Evolutionary conservation across 2,888 invertebrate genomes (phyloP), one percentile per base, ranked within the genome.

Genomic region (Trypoxylon attenuatum): DNA sequence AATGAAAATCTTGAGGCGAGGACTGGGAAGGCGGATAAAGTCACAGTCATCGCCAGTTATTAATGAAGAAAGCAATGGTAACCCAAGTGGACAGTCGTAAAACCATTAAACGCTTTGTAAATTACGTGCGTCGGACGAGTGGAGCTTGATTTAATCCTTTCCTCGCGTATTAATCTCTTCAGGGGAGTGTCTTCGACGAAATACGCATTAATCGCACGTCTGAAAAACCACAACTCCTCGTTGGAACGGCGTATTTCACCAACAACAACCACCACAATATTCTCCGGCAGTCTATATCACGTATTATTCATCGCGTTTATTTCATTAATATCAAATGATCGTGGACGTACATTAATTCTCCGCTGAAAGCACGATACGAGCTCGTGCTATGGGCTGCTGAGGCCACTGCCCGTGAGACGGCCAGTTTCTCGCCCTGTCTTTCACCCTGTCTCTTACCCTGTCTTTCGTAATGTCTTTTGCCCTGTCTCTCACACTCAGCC

Each of bases 71-170:
- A 53, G 68, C 56, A 68, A 70, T 68, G 55, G 55, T 56, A 63
- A 70, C 58, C 63, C 67, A 68, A 68, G 69, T 68, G 69, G 67
- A 60, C 55, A 63, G 50, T 60, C 70, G 70, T 69, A 72, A 73
- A 71, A 70, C 64, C 63, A 67, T 70, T 73, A 73, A 67, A 69
- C 54, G 65, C 55, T 57, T 68, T 67, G 71, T 65, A 73, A 73
- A 70, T 73, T 73, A 73, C 21, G 42, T 5, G 29, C 29, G 68
- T 60, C 59, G 59, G 67, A 53, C 56, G 65, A 68, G 67, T 65
- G 71, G 58, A 65, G 42, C 73, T 62, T 73, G 73, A 73, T 73
- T 73, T 73, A 73, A 73, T 73, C 71, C 65, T 68, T 46, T 62
- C 59, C 61, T 45, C 56, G 65, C 54, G 64, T 71, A 73, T 73